These are phyloP conservation scores for Tympanuchus pallidicinctus DNA, from an alignment of 2,113 vertebrate genomes.

Conservation along the genomic window DNA sequence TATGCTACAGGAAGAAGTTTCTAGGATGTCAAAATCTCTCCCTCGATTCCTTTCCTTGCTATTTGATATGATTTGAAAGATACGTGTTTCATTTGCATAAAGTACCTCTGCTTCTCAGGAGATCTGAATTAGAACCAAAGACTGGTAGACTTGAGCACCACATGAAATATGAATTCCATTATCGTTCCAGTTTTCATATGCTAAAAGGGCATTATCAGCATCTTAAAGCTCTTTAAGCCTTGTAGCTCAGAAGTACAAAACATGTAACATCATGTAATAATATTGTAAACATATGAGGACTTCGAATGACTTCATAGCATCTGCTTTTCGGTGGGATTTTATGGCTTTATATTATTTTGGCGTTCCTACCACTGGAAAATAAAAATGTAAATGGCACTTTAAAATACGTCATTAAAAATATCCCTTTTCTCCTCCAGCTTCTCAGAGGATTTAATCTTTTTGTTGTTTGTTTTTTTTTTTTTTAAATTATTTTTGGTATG, in stretches of 20 bases:
- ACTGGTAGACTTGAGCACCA: neutral
- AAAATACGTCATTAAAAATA: constrained; percentile 46
- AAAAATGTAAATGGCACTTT: constrained; percentile 5
- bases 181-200: neutral
- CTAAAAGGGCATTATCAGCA: neutral
- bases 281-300: constrained; percentile 7
- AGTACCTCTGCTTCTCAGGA: neutral
- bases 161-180: constrained; percentile 15
- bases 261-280: constrained; percentile 3
- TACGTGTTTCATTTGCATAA: neutral
- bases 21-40: neutral
- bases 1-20: neutral
- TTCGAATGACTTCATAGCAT: neutral
- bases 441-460: neutral
- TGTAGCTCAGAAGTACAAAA: neutral
- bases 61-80: neutral
- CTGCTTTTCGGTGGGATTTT: constrained; percentile 22
- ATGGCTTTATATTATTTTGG: constrained; percentile 7
- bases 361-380: constrained; percentile 4
- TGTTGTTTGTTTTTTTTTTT: neutral
- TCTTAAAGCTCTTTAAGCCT: neutral
- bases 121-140: constrained; percentile 2
- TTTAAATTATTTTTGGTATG: neutral
- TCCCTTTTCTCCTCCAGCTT: neutral
- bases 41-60: neutral